These are phyloP conservation scores for Echeneis naucrates DNA, from an alignment of 2,797 vertebrate genomes.

Conservation along the genomic window DNA sequence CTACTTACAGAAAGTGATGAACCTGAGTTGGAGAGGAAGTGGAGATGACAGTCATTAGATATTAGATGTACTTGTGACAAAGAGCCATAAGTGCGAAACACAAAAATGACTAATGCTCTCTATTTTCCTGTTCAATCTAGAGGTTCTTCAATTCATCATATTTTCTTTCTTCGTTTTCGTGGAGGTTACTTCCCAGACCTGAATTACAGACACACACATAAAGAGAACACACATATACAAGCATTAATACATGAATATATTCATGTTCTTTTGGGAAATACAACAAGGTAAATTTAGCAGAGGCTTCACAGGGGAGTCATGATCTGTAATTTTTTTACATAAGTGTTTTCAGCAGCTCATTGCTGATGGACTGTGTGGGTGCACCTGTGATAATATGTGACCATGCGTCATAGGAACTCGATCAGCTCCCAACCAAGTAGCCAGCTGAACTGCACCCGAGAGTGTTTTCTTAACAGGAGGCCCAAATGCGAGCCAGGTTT, in stretches of 20 bases:
- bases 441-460: background rate
- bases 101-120: background rate
- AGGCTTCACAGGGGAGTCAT: background rate
- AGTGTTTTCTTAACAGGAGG: background rate
- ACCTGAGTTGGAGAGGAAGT: background rate
- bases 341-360: background rate
- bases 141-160: constrained; percentile 25
- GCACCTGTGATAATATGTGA: background rate
- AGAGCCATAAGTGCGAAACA: background rate
- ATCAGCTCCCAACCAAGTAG: background rate
- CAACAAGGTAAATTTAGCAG: background rate
- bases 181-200: constrained; percentile 14
- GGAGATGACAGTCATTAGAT: background rate
- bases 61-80: background rate
- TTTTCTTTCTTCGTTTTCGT: constrained; percentile 4
- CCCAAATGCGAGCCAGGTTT: background rate
- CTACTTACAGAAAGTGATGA: background rate
- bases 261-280: background rate
- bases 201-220: background rate
- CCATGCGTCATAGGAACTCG: background rate
- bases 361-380: background rate
- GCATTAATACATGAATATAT: background rate
- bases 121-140: background rate
- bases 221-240: constrained; percentile 1
- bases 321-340: background rate